Base-by-base conservation (phyloP, 2,113 vertebrate genomes). In the Rana temporaria region DNA sequence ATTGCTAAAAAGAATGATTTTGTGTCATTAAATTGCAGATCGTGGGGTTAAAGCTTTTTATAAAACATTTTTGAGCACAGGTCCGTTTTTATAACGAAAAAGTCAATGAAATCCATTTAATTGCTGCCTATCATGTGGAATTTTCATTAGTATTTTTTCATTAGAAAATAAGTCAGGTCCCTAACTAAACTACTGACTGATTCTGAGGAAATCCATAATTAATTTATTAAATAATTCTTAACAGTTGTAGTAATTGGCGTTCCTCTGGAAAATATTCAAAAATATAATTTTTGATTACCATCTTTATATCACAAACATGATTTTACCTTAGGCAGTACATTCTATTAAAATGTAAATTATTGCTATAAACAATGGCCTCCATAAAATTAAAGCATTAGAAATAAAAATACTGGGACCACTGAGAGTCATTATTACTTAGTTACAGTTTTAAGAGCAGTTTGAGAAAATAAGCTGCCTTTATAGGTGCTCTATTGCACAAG, bases 391-490 rank as follows among this genome's bases (percentile, higher is more conserved):
- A 42, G 22, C 15, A 15, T 73, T 20, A 57, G 26, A 55, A 12
- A n/a, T 32, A 30, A 18, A 73, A 9, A 57, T 73, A 32, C 24
- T 57, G 26, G 18, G 30, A 32, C 52, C 52, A 20, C 26, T 62
- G 56, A 74, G 56, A 59, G 53, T 32, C 9, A 73, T 74, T 56
- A 74, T 60, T 14, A 60, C 22, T n/a, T 74, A 60, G 71, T 30
- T 34, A 32, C 17, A 59, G 7, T 38, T 74, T 74, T 38, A 60
- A 60, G 9, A n/a, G 4, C 55, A 74, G 30, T 73, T 73, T 73
- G 53, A 56, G 70, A 53, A 73, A 73, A 55, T 26, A 71, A 57
- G 53, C 72, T 14, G 30, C 30, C 18, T 60, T 42, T 30, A 60
- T 8, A 4, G 72, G 32, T 63, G 30, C 71, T 60, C 17, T n/a